A percentile compares a stretch with the other conserved stretches of the same genome.
Conservation (phyloP, 2,888 invertebrate genomes). For the Poecilobothrus nobilitatus region DNA sequence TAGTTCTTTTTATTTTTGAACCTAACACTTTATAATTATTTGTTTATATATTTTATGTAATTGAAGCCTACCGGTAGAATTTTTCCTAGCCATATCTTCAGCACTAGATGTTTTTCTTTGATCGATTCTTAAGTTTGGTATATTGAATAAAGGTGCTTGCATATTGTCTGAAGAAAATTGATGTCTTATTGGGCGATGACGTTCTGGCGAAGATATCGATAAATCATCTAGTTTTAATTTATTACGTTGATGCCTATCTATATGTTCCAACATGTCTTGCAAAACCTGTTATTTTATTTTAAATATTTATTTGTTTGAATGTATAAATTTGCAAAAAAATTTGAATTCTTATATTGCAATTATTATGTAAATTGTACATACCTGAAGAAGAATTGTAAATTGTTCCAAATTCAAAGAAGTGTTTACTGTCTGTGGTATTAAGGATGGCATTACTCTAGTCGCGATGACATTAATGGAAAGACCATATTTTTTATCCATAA, state of each 20-base stretch:
- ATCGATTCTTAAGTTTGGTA: conserved; percentile 78
- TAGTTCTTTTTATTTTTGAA: too few relatives aligned
- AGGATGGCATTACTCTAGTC: conserved; percentile 82
- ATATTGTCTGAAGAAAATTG: conserved; percentile 81
- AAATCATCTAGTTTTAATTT: conserved; percentile 79
- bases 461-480: conserved; percentile 86
- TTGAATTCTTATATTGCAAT: neutral
- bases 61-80: conserved; percentile 56
- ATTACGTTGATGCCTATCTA: conserved; percentile 79
- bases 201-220: conserved; percentile 65
- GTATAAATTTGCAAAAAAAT: neutral
- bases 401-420: conserved; percentile 75
- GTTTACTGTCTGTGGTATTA: conserved; percentile 88
- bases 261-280: conserved; percentile 85
- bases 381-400: conserved; percentile 66
- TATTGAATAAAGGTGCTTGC: conserved; percentile 75
- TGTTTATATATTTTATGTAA: too few relatives aligned
- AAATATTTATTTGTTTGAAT: neutral
- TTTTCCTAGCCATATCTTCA: conserved; percentile 83
- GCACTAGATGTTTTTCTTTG: conserved; percentile 84
- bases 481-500: conserved; percentile 83
- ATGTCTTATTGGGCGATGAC: conserved; percentile 65
- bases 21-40: too few relatives aligned
- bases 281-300: conserved; percentile 54
- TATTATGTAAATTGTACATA: conserved; percentile 24